Evolutionary conservation across 2,113 vertebrate genomes (phyloP).

Genomic region (Copsychus sechellarum): DNA sequence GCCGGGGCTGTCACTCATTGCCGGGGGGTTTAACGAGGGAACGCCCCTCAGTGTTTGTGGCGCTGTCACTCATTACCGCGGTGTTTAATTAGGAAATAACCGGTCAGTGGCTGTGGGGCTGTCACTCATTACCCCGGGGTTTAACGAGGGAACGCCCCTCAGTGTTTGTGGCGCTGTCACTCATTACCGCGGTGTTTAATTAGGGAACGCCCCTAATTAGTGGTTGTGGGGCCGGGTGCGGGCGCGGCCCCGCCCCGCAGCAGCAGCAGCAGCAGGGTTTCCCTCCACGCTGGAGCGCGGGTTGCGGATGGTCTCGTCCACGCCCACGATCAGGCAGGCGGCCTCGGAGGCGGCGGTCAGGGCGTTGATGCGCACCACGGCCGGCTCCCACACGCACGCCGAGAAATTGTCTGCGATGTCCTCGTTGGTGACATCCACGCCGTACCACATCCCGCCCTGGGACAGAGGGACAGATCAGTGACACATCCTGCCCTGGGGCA

Average conservation of each 20-base stretch:
- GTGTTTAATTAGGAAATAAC: too few relatives aligned
- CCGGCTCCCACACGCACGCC: conserved; percentile 92
- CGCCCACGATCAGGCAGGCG: conserved; percentile 92
- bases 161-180: too few relatives aligned
- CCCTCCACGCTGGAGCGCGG: conserved; percentile 81
- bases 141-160: too few relatives aligned
- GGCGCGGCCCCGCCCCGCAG: conserved; percentile 76
- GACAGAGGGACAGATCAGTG: not conserved
- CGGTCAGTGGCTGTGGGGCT: too few relatives aligned
- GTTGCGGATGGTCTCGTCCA: conserved; percentile 96
- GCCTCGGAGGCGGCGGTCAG: conserved; percentile 93
- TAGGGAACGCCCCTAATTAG: conserved; percentile 1
- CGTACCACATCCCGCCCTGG: conserved; percentile 92
- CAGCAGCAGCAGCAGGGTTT: not conserved
- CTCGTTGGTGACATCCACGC: conserved; percentile 93
- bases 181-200: too few relatives aligned
- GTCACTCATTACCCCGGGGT: too few relatives aligned
- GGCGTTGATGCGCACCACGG: conserved; percentile 90
- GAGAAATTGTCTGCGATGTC: conserved; percentile 92
- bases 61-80: too few relatives aligned
- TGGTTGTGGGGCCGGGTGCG: conserved; percentile 83
- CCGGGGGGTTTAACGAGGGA: too few relatives aligned
- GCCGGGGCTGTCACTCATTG: too few relatives aligned
- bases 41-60: too few relatives aligned
- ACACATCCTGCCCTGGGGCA: not conserved